These are phyloP conservation scores for Porites rus DNA, from an alignment of 92 coral and sea anemone genomes.

Conservation along the genomic window DNA sequence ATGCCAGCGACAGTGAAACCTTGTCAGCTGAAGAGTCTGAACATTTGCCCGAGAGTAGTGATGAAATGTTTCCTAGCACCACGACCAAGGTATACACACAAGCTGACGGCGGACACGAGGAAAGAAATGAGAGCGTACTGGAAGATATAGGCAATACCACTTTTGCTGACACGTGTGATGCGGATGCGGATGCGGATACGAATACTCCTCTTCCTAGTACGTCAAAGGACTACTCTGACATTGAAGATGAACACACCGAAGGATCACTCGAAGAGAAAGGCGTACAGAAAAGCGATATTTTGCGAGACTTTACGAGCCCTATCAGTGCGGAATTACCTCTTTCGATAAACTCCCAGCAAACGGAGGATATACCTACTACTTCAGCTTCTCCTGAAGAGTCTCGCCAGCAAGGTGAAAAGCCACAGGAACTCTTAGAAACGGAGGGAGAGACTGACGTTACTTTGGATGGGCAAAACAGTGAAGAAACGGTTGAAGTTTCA, in stretches of 20 bases:
- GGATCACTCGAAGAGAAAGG: not conserved
- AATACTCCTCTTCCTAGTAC: not conserved
- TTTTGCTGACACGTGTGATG: slow-evolving; percentile 1
- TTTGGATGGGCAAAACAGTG: not conserved
- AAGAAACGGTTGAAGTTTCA: not conserved
- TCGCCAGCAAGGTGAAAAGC: not conserved
- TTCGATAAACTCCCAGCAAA: not conserved
- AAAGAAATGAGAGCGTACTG: not conserved
- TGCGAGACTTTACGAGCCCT: slow-evolving; percentile 6
- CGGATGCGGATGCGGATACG: no score
- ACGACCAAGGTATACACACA: slow-evolving; percentile 1
- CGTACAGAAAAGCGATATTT: slow-evolving; percentile 9
- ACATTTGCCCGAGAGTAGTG: slow-evolving; percentile 74
- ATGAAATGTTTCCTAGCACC: slow-evolving; percentile 47
- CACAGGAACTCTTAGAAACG: slow-evolving; percentile 8
- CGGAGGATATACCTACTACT: slow-evolving; percentile 9
- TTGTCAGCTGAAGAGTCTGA: slow-evolving; percentile 88
- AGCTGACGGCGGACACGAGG: not conserved
- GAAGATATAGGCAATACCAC: slow-evolving; percentile 3
- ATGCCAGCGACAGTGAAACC: slow-evolving; percentile 88
- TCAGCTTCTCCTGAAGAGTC: slow-evolving; percentile 3
- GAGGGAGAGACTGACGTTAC: not conserved
- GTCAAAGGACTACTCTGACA: slow-evolving; percentile 17
- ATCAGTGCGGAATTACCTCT: not conserved
- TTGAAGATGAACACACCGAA: not conserved